Evolutionary conservation across 1,140 invertebrate species (phyloP), one percentile per base, ranked within the genome.

Genomic region (Octopus bimaculoides): DNA sequence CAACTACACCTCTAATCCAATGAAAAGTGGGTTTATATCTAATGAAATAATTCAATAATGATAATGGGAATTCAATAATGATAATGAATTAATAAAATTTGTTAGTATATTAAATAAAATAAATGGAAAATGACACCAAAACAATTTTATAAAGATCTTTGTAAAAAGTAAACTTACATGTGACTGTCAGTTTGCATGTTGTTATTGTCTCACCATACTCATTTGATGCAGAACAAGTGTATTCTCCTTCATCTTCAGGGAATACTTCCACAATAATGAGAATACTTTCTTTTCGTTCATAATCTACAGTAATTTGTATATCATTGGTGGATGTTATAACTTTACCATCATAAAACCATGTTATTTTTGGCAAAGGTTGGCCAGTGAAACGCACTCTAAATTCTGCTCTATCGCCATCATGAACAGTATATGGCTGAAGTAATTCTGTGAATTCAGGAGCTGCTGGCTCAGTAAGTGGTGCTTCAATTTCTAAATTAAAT

Each of bases 141-240:
- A 66, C 12, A 66, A 66, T 66, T 66, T 66, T 66, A 12, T 66
- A 66, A 66, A 66, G 12, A 14, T 66, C 61, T 66, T 66, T n/a
- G n/a, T 66, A 14, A 66, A 66, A 66, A 14, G 61, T 41, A 17
- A 26, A 87, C 86, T 88, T 84, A 89, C 88, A 81, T 79, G 86
- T 81, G 41, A 89, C 85, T 76, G 82, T 87, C 12, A 89, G 83
- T 26, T 82, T 61, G 81, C 87, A 89, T 6, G 88, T 87, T 74
- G 88, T 89, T 17, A 87, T 87, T n/a, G 95, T 95, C 86, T 93
- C 95, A 4, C 97, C 97, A 10, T 95, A 96, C 78, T 94, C 93
- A 89, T 99, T 99, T 4, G 91, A 92, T 8, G 97, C 97, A 0
- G 93, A 93, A 87, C 96, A 97, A 73, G 94, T 94, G 90, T 99